phyloP scores from a whole-genome alignment of 2,888 invertebrate species.

The Chaetoderma sp. region DNA sequence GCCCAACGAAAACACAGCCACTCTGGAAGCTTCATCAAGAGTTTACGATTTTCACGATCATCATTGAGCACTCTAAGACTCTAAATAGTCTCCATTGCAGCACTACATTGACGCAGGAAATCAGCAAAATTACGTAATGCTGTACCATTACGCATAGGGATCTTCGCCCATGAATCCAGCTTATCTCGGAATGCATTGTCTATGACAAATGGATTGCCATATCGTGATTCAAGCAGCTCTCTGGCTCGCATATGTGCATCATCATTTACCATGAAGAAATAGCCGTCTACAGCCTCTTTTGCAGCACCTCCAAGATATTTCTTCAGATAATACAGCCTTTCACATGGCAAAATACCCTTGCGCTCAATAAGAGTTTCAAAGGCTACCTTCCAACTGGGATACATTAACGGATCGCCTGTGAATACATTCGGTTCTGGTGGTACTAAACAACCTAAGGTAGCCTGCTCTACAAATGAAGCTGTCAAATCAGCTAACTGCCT shows the following conservation, averaged over 20 bases:
- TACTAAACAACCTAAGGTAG: constrained; percentile 14
- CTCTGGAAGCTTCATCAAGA: constrained; percentile 27
- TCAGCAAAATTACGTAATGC: constrained; percentile 21
- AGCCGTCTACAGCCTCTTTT: constrained; percentile 34
- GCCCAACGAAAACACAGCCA: constrained; percentile 23
- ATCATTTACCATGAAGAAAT: constrained; percentile 25
- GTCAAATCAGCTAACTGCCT: too few species aligned
- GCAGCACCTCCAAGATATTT: constrained; percentile 35
- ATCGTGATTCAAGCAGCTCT: constrained; percentile 28
- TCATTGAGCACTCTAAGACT: constrained; percentile 22
- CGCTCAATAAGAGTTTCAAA: constrained; percentile 33
- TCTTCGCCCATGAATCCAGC: constrained; percentile 30
- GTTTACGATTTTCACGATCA: constrained; percentile 22
- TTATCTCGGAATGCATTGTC: constrained; percentile 29
- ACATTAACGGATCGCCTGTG: constrained; percentile 28
- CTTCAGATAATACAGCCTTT: constrained; percentile 36
- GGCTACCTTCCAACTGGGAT: constrained; percentile 32
- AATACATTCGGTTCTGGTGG: constrained; percentile 22
- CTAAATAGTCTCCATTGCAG: constrained; percentile 22
- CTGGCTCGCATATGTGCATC: constrained; percentile 29
- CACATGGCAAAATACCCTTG: constrained; percentile 25
- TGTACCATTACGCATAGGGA: constrained; percentile 17
- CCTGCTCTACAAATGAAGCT: background rate
- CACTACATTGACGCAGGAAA: too few species aligned
- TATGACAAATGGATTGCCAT: constrained; percentile 33